phyloP scores from a whole-genome alignment of 2,888 invertebrate species.

The Eupithecia exiguata region DNA sequence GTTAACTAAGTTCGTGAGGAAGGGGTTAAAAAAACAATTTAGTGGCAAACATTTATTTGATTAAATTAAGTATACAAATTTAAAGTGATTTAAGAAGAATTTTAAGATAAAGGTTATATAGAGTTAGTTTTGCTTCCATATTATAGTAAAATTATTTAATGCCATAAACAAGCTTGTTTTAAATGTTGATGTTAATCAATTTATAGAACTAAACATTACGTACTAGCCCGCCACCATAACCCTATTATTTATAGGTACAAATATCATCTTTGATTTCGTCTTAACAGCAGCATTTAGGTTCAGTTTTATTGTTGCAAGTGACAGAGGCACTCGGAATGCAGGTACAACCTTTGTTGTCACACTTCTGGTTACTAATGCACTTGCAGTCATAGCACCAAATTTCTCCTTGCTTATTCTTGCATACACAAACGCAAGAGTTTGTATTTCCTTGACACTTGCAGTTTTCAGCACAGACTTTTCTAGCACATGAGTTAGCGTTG shows the following conservation, averaged over 20 bases:
- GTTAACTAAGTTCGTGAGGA: neutral
- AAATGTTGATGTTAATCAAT: no score
- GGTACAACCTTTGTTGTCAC: conserved; percentile 50
- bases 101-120: no score
- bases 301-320: neutral
- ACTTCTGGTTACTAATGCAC: conserved; percentile 45
- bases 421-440: conserved; percentile 35
- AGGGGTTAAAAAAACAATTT: neutral
- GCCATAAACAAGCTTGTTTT: no score
- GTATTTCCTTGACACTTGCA: conserved; percentile 9
- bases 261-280: neutral
- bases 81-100: neutral
- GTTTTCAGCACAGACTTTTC: neutral
- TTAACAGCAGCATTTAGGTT: neutral
- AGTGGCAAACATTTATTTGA: neutral
- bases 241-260: neutral
- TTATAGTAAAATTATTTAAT: no score
- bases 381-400: conserved; percentile 51
- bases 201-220: neutral
- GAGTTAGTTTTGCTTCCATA: no score
- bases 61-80: neutral
- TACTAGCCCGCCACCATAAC: neutral
- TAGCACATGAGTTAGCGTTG: neutral
- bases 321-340: conserved; percentile 41
- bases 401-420: conserved; percentile 41